These are phyloP conservation scores for Lasius platythorax DNA, from an alignment of 2,888 invertebrate species.

Conservation along the genomic window DNA sequence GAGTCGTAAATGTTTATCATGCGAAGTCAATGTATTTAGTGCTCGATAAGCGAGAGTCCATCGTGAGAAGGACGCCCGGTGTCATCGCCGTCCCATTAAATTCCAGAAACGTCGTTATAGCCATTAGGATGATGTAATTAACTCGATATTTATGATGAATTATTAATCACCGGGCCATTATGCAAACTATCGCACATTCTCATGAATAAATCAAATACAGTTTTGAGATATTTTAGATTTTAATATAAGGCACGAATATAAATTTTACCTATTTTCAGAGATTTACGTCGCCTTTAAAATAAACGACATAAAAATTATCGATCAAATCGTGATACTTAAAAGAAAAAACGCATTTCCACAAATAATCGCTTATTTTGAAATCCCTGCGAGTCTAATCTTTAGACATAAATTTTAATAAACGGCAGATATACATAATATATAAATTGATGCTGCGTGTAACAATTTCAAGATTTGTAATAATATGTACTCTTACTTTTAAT, in stretches of 20 bases:
- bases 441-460: not conserved
- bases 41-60: not conserved
- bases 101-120: not conserved
- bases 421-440: not conserved
- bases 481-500: not conserved
- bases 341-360: too few relatives aligned
- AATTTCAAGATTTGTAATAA: not conserved
- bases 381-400: not conserved
- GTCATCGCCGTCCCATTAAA: not conserved
- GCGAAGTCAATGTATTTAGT: slow-evolving; percentile 40
- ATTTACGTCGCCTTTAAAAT: not conserved
- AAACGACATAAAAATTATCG: not conserved
- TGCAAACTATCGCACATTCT: not conserved
- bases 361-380: not conserved
- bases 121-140: slow-evolving; percentile 25
- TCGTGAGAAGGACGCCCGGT: slow-evolving; percentile 35
- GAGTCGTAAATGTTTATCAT: slow-evolving; percentile 45
- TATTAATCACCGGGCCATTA: not conserved
- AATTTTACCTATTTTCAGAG: not conserved
- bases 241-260: not conserved
- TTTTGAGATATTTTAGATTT: not conserved
- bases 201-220: not conserved
- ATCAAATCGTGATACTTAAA: not conserved
- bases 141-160: slow-evolving; percentile 4
- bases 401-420: not conserved